phyloP scores from a whole-genome alignment of 2,888 invertebrate species.

The Ormyrus nitidulus region DNA sequence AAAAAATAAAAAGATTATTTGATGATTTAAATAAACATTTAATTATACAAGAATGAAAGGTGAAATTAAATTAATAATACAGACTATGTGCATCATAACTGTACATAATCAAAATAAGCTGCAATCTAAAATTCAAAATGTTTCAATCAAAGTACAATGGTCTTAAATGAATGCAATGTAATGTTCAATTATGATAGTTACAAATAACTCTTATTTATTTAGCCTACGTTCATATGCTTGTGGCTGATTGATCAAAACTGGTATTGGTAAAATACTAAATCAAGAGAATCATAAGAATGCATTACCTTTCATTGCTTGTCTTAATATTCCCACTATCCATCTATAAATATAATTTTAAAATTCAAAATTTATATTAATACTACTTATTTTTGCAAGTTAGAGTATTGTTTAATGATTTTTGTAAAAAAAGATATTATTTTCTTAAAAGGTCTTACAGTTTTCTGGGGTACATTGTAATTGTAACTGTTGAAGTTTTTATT shows the following conservation, averaged over 20 bases:
- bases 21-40: not conserved
- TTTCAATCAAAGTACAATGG: constrained; percentile 4
- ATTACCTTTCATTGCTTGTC: constrained; percentile 9
- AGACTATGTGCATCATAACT: not conserved
- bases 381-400: too few relatives aligned
- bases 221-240: not conserved
- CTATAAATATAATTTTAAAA: constrained; percentile 8
- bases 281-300: constrained; percentile 9
- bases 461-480: too few relatives aligned
- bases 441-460: too few relatives aligned
- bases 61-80: not conserved
- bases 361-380: not conserved
- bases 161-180: not conserved
- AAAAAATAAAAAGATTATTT: not conserved
- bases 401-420: too few relatives aligned
- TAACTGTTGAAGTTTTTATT: too few relatives aligned
- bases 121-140: not conserved
- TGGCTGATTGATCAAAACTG: constrained; percentile 6
- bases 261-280: constrained; percentile 2
- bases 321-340: not conserved
- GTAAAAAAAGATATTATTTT: too few relatives aligned
- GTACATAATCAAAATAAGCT: not conserved
- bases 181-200: not conserved
- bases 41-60: not conserved
- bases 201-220: constrained; percentile 5